Percentiles rank a stretch among this genome's conserved stretches.
Conservation (phyloP, 2,888 invertebrate species). For the Heteromyza rotundicornis region DNA sequence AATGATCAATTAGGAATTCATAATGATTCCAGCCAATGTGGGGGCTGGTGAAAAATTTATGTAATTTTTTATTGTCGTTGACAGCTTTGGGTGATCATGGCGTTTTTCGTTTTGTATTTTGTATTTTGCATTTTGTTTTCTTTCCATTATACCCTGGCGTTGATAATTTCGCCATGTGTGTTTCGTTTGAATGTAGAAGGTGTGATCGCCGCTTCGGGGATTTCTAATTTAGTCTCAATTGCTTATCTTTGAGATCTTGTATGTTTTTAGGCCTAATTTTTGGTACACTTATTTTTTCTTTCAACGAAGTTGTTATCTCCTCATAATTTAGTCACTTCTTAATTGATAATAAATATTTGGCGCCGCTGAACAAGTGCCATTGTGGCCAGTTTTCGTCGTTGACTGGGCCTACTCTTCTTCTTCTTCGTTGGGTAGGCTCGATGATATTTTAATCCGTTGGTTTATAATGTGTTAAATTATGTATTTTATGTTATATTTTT, state of each 20-base stretch:
- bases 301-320: not conserved
- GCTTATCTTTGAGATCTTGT: not conserved
- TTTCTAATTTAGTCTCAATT: not conserved
- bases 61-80: constrained; percentile 47
- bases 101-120: too few species aligned
- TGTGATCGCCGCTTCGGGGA: constrained; percentile 34
- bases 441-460: constrained; percentile 7
- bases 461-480: constrained; percentile 16
- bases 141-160: not conserved
- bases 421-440: too few species aligned
- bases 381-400: not conserved
- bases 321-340: constrained; percentile 12
- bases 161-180: not conserved
- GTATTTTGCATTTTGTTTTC: too few species aligned
- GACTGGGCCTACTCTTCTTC: not conserved
- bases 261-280: not conserved
- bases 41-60: constrained; percentile 43
- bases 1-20: constrained; percentile 55
- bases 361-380: constrained; percentile 2
- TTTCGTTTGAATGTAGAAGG: constrained; percentile 43
- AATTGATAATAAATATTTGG: constrained; percentile 20
- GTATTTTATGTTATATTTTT: constrained; percentile 3
- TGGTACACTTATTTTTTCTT: not conserved
- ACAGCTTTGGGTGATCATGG: constrained; percentile 42
- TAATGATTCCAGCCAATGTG: constrained; percentile 25